Base-by-base conservation (phyloP, 2,888 invertebrate species). In the Lasioglossum morio region DNA sequence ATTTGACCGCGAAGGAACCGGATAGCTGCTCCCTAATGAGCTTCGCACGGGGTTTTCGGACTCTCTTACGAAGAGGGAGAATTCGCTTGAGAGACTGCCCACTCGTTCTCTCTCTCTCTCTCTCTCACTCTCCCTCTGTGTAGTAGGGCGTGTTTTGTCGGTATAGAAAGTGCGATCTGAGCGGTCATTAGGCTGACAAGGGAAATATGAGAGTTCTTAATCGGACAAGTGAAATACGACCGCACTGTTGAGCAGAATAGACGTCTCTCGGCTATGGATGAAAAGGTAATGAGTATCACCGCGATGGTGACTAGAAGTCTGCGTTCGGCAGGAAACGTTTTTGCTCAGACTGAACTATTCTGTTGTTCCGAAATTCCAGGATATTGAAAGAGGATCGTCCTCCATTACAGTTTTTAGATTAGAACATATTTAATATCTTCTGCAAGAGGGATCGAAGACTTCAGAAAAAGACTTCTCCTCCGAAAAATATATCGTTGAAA, bases 161-260 rank as follows among this genome's bases (percentile, higher is more conserved):
- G 34, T 69, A 23, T 37, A 23, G 37, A 69, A 37, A 69, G 23
- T 19, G 37, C 34, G 37, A 37, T 69, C 19, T 30, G 69, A 23
- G 19, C 69, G 69, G 37, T 69, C 69, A 69, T 69, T 69, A 69
- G 69, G 19, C 69, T 37, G 69, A 69, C 69, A 37, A 69, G 69
- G 34, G 69, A 69, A 69, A 69, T 69, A 69, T 69, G 69, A 69
- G 34, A 16, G 37, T 69, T 23, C 69, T 69, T 34, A 37, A 69
- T 69, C 37, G 69, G 37, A 23, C 10, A 37, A 69, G 37, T 37
- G 69, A 69, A 37, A 69, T 37, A 69, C 37, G 69, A 37, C 37
- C 69, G 34, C 19, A 0, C 5, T 1, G 69, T 4, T 10, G 69
- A 69, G 23, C 10, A 23, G 37, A 37, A 69, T 37, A 23, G 69